Evolutionary conservation across 2,797 vertebrate species (phyloP).

Genomic region (Sebastes jordani): DNA sequence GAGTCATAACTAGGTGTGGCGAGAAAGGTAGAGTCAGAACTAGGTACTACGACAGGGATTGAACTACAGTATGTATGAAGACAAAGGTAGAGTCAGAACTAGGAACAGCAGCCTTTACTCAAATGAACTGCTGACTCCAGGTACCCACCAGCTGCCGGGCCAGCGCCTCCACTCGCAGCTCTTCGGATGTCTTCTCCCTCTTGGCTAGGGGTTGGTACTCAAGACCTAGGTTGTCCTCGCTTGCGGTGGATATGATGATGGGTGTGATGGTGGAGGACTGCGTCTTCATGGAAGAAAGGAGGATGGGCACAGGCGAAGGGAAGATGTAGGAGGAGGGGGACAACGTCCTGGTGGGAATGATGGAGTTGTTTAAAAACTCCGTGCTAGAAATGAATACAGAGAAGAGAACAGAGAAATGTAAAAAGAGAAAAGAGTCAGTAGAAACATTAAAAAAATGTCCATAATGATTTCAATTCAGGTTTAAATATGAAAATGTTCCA

Average conservation of each 20-base stretch:
- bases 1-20: not conserved
- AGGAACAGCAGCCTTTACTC: too few relatives aligned
- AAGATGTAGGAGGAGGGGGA: not conserved
- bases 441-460: not conserved
- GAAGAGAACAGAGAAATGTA: not conserved
- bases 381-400: not conserved
- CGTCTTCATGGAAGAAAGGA: not conserved
- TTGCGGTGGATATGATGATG: not conserved
- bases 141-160: slow-evolving; percentile 86
- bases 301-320: not conserved
- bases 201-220: slow-evolving; percentile 67
- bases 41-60: not conserved
- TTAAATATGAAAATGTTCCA: not conserved
- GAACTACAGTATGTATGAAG: too few relatives aligned
- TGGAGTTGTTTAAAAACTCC: slow-evolving; percentile 4
- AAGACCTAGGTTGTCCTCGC: slow-evolving; percentile 37
- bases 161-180: slow-evolving; percentile 86
- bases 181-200: slow-evolving; percentile 83
- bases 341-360: not conserved
- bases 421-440: not conserved
- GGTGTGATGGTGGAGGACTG: slow-evolving; percentile 3
- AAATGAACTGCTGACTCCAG: not conserved
- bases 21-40: not conserved
- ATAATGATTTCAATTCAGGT: not conserved
- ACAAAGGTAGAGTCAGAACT: not conserved